Conservation (phyloP, 2,888 invertebrate genomes). For the Callyntrura sp. region DNA sequence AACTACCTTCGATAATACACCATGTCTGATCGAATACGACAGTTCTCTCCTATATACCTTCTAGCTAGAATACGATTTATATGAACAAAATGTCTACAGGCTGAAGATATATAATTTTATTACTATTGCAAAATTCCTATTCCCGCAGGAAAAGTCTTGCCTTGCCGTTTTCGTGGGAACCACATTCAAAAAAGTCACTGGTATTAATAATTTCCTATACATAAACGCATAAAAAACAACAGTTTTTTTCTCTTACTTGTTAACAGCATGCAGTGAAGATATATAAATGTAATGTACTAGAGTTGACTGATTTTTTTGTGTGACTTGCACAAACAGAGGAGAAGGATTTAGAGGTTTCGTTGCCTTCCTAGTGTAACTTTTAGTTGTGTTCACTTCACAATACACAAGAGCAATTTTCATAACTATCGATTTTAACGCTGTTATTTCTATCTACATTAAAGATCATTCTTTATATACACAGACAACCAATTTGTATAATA, state of each 20-base stretch:
- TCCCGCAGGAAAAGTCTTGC: slow-evolving; percentile 60
- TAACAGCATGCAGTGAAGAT: slow-evolving; percentile 10
- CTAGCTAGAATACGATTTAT: slow-evolving; percentile 35
- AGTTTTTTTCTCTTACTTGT: slow-evolving; percentile 12
- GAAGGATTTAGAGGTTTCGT: slow-evolving; percentile 46
- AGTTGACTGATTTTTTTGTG: slow-evolving; percentile 15
- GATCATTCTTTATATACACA: slow-evolving; percentile 34
- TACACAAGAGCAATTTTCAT: not conserved
- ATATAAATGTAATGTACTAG: not conserved
- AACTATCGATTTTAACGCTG: slow-evolving; percentile 1
- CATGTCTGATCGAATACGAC: slow-evolving; percentile 49
- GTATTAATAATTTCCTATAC: slow-evolving; percentile 17
- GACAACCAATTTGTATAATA: slow-evolving; percentile 32
- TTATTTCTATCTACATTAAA: slow-evolving; percentile 3
- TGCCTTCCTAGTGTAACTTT: slow-evolving; percentile 36
- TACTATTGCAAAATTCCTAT: slow-evolving; percentile 31
- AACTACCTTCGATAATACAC: slow-evolving; percentile 44
- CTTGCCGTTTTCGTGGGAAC: not conserved
- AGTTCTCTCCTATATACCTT: slow-evolving; percentile 23
- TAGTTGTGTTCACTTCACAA: not conserved
- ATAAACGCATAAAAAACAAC: not conserved
- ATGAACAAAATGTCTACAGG: slow-evolving; percentile 48
- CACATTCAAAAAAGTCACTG: slow-evolving; percentile 43
- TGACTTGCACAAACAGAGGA: slow-evolving; percentile 54
- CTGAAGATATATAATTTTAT: slow-evolving; percentile 11